Conservation (phyloP, 2,888 invertebrate species). For the Melipona beecheii region DNA sequence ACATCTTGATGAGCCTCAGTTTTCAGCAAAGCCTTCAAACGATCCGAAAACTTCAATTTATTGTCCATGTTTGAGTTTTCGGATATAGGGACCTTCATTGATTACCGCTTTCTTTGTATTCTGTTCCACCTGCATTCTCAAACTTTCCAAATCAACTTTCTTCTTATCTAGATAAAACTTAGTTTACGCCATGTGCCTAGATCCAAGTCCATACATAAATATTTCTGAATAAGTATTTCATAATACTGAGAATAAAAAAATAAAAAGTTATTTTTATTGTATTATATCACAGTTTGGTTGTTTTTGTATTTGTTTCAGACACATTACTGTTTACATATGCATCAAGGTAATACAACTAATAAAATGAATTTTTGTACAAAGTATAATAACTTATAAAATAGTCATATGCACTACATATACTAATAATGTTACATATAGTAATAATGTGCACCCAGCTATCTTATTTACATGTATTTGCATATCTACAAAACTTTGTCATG, state of each 20-base stretch:
- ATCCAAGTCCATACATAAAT: conserved; percentile 60
- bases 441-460: conserved; percentile 40
- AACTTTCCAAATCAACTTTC: conserved; percentile 68
- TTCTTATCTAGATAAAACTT: conserved; percentile 70
- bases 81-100: conserved; percentile 80
- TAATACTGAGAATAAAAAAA: conserved; percentile 67
- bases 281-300: conserved; percentile 64
- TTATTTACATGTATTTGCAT: conserved; percentile 48
- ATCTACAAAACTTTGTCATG: conserved; percentile 64
- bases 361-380: conserved; percentile 45
- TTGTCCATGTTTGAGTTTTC: conserved; percentile 82
- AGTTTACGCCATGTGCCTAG: conserved; percentile 72
- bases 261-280: conserved; percentile 63
- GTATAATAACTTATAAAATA: conserved; percentile 61
- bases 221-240: conserved; percentile 54
- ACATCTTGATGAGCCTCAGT: conserved; percentile 82
- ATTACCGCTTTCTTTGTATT: conserved; percentile 65
- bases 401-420: conserved; percentile 35
- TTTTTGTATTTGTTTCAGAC: conserved; percentile 40
- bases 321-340: conserved; percentile 22
- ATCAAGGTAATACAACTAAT: conserved; percentile 23
- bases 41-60: conserved; percentile 84
- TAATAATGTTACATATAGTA: conserved; percentile 34
- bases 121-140: conserved; percentile 80
- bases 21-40: conserved; percentile 83